Percentiles rank a stretch among this genome's conserved stretches.
phyloP scores from a whole-genome alignment of 2,888 invertebrate genomes.

The Conops quadrifasciatus region DNA sequence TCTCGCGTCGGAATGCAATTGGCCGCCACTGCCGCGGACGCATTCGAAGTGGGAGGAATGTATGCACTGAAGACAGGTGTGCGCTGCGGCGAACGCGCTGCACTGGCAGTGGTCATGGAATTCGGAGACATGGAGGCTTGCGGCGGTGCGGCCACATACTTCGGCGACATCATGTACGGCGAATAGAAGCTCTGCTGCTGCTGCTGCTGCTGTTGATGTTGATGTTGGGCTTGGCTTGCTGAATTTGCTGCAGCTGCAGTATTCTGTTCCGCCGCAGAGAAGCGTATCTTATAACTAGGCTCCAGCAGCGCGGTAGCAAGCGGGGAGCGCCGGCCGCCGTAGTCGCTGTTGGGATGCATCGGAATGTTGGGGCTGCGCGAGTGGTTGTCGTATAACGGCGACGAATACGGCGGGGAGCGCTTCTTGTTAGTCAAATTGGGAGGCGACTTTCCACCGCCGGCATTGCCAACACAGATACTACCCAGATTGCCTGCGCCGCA shows the following conservation, averaged over 20 bases:
- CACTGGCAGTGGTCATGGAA: slow-evolving; percentile 36
- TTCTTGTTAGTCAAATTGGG: slow-evolving; percentile 52
- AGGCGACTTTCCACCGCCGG: slow-evolving; percentile 49
- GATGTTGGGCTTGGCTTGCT: slow-evolving; percentile 40
- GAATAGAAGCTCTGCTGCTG: slow-evolving; percentile 57
- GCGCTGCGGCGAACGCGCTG: slow-evolving; percentile 44
- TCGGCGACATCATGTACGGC: slow-evolving; percentile 56
- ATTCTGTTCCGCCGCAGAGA: slow-evolving; percentile 36
- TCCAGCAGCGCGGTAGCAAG: slow-evolving; percentile 46
- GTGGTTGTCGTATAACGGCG: slow-evolving; percentile 51
- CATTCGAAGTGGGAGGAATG: slow-evolving; percentile 41
- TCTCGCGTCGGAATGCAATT: slow-evolving; percentile 55
- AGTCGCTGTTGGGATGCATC: slow-evolving; percentile 45
- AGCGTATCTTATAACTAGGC: slow-evolving; percentile 47
- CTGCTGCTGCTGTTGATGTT: too few relatives aligned
- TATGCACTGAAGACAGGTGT: slow-evolving; percentile 44
- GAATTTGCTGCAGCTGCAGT: slow-evolving; percentile 42
- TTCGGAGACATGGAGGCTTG: slow-evolving; percentile 44
- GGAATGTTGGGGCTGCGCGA: slow-evolving; percentile 50
- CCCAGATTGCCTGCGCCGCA: slow-evolving; percentile 42
- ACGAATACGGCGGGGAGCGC: slow-evolving; percentile 61
- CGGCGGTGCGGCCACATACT: slow-evolving; percentile 51
- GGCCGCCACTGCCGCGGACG: slow-evolving; percentile 34
- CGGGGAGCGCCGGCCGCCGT: slow-evolving; percentile 52
- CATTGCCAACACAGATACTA: slow-evolving; percentile 19